These are phyloP conservation scores for Bradynema listronoti DNA, from an alignment of 1,140 invertebrate species.

Conservation along the genomic window DNA sequence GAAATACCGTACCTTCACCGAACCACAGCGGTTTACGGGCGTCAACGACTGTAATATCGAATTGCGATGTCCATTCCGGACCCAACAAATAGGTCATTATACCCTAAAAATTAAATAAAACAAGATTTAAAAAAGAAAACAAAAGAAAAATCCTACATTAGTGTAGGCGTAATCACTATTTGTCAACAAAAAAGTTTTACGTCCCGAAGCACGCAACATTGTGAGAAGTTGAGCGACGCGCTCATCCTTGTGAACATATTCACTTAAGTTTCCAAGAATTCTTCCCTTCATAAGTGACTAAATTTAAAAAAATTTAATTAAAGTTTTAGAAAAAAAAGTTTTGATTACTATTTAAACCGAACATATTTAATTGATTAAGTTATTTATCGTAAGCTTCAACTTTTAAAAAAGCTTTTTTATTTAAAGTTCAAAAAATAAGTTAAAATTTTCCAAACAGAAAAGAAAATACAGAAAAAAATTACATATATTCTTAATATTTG, in stretches of 20 bases:
- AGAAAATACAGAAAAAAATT: too few relatives aligned
- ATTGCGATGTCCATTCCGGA: conserved; percentile 71
- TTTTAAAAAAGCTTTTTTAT: too few relatives aligned
- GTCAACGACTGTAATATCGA: conserved; percentile 94
- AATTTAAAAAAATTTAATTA: conserved; percentile 3
- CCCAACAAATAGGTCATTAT: conserved; percentile 89
- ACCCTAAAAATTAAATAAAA: conserved; percentile 60
- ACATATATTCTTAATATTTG: too few relatives aligned
- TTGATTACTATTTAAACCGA: too few relatives aligned
- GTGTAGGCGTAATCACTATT: conserved; percentile 95
- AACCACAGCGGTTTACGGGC: conserved; percentile 94
- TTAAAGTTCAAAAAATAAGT: too few relatives aligned
- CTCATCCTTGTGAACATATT: conserved; percentile 88
- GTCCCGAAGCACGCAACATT: conserved; percentile 78
- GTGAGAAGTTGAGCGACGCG: conserved; percentile 78
- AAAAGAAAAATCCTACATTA: conserved; percentile 63
- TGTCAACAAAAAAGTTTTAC: conserved; percentile 87
- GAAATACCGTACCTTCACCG: conserved; percentile 85
- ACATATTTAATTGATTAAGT: too few relatives aligned
- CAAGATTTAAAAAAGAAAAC: neutral
- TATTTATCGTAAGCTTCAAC: too few relatives aligned
- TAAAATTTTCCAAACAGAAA: too few relatives aligned
- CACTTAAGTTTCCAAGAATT: conserved; percentile 79
- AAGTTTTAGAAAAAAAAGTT: conserved; percentile 22
- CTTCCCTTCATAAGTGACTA: conserved; percentile 79